Evolutionary conservation across 2,113 vertebrate species (phyloP).

Genomic region (Pimephales promelas): DNA sequence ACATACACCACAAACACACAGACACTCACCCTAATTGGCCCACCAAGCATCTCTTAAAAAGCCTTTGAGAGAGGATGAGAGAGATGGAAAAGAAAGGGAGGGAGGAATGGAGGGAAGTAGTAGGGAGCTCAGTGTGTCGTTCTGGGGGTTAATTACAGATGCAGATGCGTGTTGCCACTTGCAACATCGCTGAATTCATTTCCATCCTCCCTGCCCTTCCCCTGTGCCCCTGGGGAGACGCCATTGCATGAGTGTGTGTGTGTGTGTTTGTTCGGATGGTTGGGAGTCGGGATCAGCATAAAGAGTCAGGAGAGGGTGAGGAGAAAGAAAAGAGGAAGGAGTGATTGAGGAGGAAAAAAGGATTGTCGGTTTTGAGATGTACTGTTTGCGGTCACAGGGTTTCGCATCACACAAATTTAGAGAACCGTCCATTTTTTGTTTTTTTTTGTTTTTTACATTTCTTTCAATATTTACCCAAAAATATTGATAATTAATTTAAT

Average conservation of each 20-base stretch:
- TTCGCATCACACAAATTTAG: conserved; percentile 15
- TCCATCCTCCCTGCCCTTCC: conserved; percentile 81
- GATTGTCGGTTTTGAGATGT: conserved; percentile 1
- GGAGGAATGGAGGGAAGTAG: conserved; percentile 44
- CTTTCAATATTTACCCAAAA: background rate
- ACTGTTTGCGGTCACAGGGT: background rate
- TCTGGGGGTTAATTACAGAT: conserved; percentile 82
- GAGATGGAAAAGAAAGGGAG: conserved; percentile 66
- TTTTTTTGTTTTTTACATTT: background rate
- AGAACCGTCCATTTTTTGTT: background rate
- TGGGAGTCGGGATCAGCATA: conserved; percentile 71
- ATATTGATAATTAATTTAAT: background rate
- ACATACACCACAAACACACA: conserved; percentile 45
- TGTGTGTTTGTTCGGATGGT: conserved; percentile 35
- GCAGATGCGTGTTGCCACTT: conserved; percentile 82
- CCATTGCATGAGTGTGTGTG: conserved; percentile 34
- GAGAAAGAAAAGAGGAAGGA: conserved; percentile 52
- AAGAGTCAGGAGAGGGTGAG: conserved; percentile 69
- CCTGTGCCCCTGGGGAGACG: conserved; percentile 75
- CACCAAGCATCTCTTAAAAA: conserved; percentile 80
- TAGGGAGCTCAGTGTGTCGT: conserved; percentile 70
- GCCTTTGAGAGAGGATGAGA: conserved; percentile 75
- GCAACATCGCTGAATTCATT: conserved; percentile 84
- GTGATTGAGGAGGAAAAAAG: conserved; percentile 9
- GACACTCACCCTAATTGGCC: conserved; percentile 81